A percentile compares a stretch with the other conserved stretches of the same genome.
These are phyloP conservation scores for Bradypus variegatus DNA, from an alignment of 2,797 vertebrate species.

Conservation along the genomic window DNA sequence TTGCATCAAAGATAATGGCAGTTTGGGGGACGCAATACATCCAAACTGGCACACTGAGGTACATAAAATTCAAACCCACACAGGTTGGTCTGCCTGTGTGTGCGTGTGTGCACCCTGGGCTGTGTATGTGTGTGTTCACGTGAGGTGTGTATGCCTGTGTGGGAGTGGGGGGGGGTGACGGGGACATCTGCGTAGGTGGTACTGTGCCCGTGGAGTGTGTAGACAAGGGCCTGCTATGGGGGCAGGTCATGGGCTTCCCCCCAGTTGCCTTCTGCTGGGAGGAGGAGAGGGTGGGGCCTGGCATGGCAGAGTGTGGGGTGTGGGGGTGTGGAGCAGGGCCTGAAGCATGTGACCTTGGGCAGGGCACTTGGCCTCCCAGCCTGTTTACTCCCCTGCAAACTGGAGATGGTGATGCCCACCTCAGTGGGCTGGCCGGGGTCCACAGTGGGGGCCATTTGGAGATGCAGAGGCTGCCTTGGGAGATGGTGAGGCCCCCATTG, in stretches of 20 bases:
- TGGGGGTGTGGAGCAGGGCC: neutral
- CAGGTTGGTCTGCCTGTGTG: neutral
- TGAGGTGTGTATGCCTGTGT: too few relatives aligned
- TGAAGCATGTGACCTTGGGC: neutral
- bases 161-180: too few relatives aligned
- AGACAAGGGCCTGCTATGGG: too few relatives aligned
- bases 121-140: fast-evolving
- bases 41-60: too few relatives aligned
- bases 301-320: neutral
- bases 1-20: too few relatives aligned
- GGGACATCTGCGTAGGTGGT: neutral
- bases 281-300: neutral
- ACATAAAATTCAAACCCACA: too few relatives aligned
- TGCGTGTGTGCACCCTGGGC: too few relatives aligned
- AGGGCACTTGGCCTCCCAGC: neutral
- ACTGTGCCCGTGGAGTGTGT: too few relatives aligned
- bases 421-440: neutral
- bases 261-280: neutral
- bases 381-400: neutral
- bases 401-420: neutral
- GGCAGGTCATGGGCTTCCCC: too few relatives aligned
- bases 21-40: too few relatives aligned
- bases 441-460: neutral
- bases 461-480: neutral
- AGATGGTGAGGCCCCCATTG: neutral